Evolutionary conservation across 92 coral and sea anemone genomes (phyloP), one percentile per base, ranked within the genome.

Genomic region (Porites divaricata): DNA sequence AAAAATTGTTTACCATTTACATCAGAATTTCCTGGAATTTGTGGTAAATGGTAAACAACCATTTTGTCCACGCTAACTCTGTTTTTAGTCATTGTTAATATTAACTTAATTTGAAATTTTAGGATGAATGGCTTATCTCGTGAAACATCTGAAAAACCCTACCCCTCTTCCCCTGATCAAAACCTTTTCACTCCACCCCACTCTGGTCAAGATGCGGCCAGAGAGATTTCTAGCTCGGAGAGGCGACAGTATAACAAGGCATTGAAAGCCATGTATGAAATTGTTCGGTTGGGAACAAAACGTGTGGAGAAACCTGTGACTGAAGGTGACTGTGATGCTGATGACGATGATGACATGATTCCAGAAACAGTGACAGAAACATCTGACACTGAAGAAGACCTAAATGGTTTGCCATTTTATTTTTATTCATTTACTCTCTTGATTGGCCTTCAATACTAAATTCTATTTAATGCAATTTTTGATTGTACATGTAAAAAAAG

Each of bases 231-330:
- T 1, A 95, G 98, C 87, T 87, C 91, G 19, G 99, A 96, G 83
- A 91, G 98, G 81, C 78, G 80, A 65, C 97, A 92, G 58, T 96
- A 94, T 64, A 96, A 96, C 71, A 96, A 92, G 71, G 99, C 99
- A 49, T 81, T 96, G 50, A 92, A 95, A 64, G 98, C 96, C 78
- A 96, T 96, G 93, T 96, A 96, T 76, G 90, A 92, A 70, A 95
- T 95, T 64, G 97, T 97, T 26, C 92, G 95, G 26, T 87, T 95
- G 76, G 94, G 98, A 6, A 89, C 95, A 45, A 79, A 86, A 75
- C 87, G 90, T 65, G 23, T 91, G 19, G 98, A 94, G 49, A 59
- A 65, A 54, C 79, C 96, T 23, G 78, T 85, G 24, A 78, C 93
- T 54, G 88, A 74, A 5, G 87, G 77, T 26, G 88, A 56, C 16